phyloP scores from a whole-genome alignment of 23 tunicate species.

The Diplosoma virens region DNA sequence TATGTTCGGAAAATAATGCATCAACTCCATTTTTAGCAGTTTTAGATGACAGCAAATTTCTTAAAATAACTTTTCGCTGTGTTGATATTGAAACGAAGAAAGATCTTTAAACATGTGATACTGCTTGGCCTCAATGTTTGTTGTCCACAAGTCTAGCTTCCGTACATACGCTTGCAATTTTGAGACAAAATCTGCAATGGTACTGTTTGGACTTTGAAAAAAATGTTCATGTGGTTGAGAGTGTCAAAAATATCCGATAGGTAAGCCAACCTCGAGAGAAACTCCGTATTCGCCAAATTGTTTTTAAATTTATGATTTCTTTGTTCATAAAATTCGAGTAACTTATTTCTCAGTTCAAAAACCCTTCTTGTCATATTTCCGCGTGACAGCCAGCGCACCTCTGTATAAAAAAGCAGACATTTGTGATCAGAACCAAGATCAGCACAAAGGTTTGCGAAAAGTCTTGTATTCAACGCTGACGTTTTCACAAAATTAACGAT shows the following conservation, averaged over 20 bases:
- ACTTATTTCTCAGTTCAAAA: slow-evolving; percentile 45
- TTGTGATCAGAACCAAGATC: slow-evolving; percentile 57
- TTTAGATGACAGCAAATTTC: too few species aligned
- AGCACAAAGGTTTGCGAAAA: slow-evolving; percentile 49
- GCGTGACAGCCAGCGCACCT: slow-evolving; percentile 51
- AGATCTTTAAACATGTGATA: slow-evolving; percentile 7
- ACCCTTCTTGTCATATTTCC: slow-evolving; percentile 53
- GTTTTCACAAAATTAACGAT: slow-evolving; percentile 48
- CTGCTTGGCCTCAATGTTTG: slow-evolving; percentile 18
- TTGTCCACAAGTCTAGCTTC: slow-evolving; percentile 17
- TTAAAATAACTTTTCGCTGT: too few species aligned
- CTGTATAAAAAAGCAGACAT: slow-evolving; percentile 53
- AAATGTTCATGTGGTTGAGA: slow-evolving; percentile 47
- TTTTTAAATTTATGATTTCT: slow-evolving; percentile 49
- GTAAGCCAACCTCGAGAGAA: slow-evolving; percentile 71
- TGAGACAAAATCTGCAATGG: slow-evolving; percentile 30
- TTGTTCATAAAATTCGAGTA: slow-evolving; percentile 19
- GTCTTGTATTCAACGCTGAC: slow-evolving; percentile 46
- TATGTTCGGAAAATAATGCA: too few species aligned
- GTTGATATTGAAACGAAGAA: neutral
- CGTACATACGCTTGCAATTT: slow-evolving; percentile 38
- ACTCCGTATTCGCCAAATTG: slow-evolving; percentile 52
- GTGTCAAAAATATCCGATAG: slow-evolving; percentile 55
- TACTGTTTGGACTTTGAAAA: slow-evolving; percentile 53
- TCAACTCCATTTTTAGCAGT: too few species aligned